Percentiles rank a stretch among this genome's conserved stretches.
Conservation (phyloP, 2,797 vertebrate species). For the Urophycis tenuis region DNA sequence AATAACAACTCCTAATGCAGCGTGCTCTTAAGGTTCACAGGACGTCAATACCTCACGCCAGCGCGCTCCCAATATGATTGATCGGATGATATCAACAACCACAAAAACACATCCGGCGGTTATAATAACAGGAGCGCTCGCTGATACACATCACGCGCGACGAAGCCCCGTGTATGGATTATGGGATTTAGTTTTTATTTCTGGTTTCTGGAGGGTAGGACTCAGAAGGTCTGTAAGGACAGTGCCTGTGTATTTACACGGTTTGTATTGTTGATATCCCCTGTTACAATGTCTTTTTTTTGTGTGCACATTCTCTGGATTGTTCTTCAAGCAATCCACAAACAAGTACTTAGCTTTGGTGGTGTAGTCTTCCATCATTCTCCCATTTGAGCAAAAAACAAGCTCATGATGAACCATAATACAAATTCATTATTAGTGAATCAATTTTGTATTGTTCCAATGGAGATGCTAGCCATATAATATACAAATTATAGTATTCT, state of each 20-base stretch:
- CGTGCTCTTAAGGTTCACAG: background rate
- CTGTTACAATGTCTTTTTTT: background rate
- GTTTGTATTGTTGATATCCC: background rate
- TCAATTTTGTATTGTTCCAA: background rate
- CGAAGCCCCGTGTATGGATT: background rate
- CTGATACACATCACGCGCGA: background rate
- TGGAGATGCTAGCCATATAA: background rate
- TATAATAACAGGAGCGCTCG: background rate
- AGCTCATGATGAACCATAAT: background rate
- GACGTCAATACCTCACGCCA: background rate
- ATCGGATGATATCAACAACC: background rate
- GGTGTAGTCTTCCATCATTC: background rate
- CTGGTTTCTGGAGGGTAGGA: background rate
- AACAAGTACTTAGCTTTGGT: background rate
- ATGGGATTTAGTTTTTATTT: background rate
- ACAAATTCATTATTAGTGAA: background rate
- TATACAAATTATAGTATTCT: background rate
- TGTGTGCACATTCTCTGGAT: background rate
- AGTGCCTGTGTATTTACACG: background rate
- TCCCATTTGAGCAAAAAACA: background rate
- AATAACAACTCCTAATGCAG: background rate
- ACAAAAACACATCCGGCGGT: background rate
- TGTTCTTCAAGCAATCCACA: background rate
- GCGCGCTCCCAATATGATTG: background rate
- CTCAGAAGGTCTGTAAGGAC: background rate